Conservation (phyloP, 1,140 invertebrate species). For the Whitmania pigra region DNA sequence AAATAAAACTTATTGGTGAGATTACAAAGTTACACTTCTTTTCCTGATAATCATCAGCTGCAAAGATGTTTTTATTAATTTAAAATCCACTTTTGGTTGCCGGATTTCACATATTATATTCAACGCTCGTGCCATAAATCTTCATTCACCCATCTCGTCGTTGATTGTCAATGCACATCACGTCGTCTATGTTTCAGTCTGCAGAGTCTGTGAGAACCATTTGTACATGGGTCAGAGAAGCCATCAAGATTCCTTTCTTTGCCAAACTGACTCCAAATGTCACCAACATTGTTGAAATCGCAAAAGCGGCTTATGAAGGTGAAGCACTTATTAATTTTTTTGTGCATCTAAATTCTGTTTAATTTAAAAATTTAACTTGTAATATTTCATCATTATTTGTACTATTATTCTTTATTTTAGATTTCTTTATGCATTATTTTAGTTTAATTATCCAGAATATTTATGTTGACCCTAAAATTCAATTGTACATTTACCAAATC, state of each 20-base stretch:
- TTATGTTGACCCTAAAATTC: no score
- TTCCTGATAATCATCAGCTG: no score
- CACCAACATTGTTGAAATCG: constrained; percentile 77
- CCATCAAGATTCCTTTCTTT: constrained; percentile 89
- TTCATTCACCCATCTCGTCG: no score
- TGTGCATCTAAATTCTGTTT: not conserved
- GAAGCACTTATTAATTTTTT: constrained; percentile 26
- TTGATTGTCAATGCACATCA: no score
- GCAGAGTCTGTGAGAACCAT: constrained; percentile 74
- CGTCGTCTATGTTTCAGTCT: constrained; percentile 50
- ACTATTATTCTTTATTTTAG: not conserved
- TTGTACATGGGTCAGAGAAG: constrained; percentile 69
- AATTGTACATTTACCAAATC: no score
- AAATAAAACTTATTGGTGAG: not conserved
- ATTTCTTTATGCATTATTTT: not conserved
- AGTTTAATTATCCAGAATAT: no score
- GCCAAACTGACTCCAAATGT: constrained; percentile 95
- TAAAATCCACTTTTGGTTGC: no score
- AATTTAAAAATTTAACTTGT: not conserved
- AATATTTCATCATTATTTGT: not conserved
- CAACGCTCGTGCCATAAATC: no score
- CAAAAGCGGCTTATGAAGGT: constrained; percentile 77
- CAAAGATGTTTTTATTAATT: no score
- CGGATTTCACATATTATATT: no score
- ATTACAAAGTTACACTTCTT: no score